These are phyloP conservation scores for Pelecanoides urinatrix DNA, from an alignment of 2,113 vertebrate species.

Conservation along the genomic window DNA sequence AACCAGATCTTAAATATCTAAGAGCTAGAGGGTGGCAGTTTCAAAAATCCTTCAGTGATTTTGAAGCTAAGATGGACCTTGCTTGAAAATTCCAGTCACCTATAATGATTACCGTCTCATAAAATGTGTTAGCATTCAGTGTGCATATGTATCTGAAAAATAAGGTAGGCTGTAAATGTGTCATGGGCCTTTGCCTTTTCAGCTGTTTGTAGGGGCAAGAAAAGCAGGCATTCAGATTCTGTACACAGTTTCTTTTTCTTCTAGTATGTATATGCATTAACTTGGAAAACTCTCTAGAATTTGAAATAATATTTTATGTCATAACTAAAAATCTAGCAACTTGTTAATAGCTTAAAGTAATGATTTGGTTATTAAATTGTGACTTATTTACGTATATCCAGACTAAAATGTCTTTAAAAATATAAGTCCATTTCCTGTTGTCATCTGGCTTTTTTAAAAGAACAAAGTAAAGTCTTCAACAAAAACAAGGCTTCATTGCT, in stretches of 20 bases:
- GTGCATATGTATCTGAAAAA: background rate
- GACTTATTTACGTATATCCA: background rate
- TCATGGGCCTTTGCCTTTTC: background rate
- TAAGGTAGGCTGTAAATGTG: background rate
- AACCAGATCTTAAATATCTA: background rate
- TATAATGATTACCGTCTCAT: background rate
- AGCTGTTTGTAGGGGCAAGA: background rate
- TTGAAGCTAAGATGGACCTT: background rate
- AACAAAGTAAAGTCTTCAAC: background rate
- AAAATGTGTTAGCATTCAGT: background rate
- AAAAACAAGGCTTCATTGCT: background rate
- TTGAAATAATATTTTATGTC: background rate
- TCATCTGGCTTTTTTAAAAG: background rate
- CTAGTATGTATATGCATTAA: background rate
- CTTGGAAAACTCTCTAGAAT: background rate
- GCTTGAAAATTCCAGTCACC: background rate
- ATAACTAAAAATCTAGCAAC: background rate
- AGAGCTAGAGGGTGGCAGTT: background rate
- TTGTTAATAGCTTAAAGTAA: background rate
- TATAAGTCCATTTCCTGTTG: background rate
- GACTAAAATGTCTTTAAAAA: background rate
- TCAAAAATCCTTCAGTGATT: background rate
- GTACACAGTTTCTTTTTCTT: background rate
- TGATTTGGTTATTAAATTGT: background rate
- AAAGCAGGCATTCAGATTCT: background rate